Base-by-base conservation (phyloP, 2,113 vertebrate species). In the Festucalex cinctus region DNA sequence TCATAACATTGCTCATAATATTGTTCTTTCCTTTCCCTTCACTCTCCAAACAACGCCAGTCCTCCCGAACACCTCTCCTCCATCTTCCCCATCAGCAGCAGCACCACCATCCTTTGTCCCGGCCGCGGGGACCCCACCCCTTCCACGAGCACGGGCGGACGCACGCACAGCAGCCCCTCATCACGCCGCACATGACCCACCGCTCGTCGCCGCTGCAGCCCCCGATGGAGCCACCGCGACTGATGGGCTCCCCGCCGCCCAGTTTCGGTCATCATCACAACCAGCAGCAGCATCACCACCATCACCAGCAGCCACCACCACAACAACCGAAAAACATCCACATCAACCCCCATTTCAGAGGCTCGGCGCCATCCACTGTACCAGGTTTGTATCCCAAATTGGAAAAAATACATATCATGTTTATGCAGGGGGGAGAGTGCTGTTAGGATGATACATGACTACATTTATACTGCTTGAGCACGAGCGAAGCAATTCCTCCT, bases 321-420 rank as follows among this genome's bases (percentile, higher is more conserved):
- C 84, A 83, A 6, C 95, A 97, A 77, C 93, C 96, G 65, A 99
- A 98, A 90, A 98, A 98, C 81, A 99, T 99, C 70, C 96, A 99
- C 85, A 99, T 99, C 82, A 99, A 99, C 74, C 97, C 97, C 0
- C 97, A 99, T 91, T 99, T 99, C 90, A 94, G 96, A 90, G 97
- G 97, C 43, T 93, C 94, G 0, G 86, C 94, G 20, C 92, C 95
- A 65, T 91, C 95, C 0, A 92, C 96, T 24, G 94, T 94, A 1
- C 96, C 96, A 95, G 96, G 97, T 98, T 82, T 19, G 83, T 26
- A 22, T 53, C 46, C 49, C 9, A 36, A 57, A 62, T n/a, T 62
- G 39, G 35, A 43, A 26, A n/a, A 62, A 62, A 17, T 43, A 41
- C 36, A 24, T 75, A 13, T 41, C 10, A 28, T 58, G 20, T 62